Evolutionary conservation across 2,888 invertebrate genomes (phyloP).

Genomic region (Drosophila eohydei): DNA sequence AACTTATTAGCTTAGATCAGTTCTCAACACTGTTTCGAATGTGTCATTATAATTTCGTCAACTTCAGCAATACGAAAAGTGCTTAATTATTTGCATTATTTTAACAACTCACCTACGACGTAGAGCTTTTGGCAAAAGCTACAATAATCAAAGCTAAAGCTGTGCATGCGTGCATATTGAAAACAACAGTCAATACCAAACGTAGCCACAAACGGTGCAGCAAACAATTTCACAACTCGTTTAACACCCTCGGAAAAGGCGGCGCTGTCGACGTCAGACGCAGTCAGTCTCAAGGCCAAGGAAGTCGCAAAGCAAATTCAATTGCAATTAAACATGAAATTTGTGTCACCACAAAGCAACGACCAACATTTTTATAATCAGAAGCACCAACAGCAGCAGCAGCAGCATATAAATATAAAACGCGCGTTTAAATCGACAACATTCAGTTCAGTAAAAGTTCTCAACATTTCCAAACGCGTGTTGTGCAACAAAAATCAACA

Average conservation of each 20-base stretch:
- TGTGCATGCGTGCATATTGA: constrained; percentile 33
- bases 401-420: constrained; percentile 70
- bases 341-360: constrained; percentile 82
- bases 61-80: constrained; percentile 60
- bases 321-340: constrained; percentile 85
- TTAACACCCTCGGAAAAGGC: constrained; percentile 40
- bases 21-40: constrained; percentile 27
- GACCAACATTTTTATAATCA: constrained; percentile 72
- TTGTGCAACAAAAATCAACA: constrained; percentile 62
- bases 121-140: constrained; percentile 73
- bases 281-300: constrained; percentile 64
- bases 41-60: constrained; percentile 73
- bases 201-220: constrained; percentile 12
- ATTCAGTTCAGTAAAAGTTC: constrained; percentile 60
- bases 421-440: constrained; percentile 55
- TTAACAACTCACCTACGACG: constrained; percentile 46
- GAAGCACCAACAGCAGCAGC: constrained; percentile 54
- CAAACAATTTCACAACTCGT: constrained; percentile 61
- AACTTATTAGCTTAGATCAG: background rate
- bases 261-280: constrained; percentile 52
- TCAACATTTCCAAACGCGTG: constrained; percentile 64
- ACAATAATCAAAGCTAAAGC: constrained; percentile 43
- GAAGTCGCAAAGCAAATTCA: constrained; percentile 61
- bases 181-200: constrained; percentile 16
- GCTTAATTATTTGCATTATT: constrained; percentile 78